Conservation (phyloP, 2,797 vertebrate genomes). For the Melanotaenia boesemani region DNA sequence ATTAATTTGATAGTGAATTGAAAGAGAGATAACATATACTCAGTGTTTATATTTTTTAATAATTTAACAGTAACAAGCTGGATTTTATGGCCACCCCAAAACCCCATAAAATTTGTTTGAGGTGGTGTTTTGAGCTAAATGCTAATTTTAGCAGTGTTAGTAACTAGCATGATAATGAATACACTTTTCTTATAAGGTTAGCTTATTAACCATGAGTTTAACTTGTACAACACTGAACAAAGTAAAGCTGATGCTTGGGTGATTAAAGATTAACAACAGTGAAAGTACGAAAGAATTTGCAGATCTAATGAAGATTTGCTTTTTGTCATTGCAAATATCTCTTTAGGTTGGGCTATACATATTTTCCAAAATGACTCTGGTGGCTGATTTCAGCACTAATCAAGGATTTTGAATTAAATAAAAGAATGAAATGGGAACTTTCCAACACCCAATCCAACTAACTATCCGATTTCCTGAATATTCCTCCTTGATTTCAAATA, state of each 20-base stretch:
- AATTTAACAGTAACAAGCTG: not conserved
- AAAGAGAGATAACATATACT: not conserved
- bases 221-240: not conserved
- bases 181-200: no score
- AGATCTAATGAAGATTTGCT: not conserved
- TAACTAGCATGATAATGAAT: no score
- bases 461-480: constrained; percentile 75
- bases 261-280: not conserved
- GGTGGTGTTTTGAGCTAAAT: no score
- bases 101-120: no score
- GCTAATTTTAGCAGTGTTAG: no score
- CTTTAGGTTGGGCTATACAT: not conserved
- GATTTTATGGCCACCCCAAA: not conserved
- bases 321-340: not conserved
- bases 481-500: constrained; percentile 88
- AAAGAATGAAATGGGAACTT: constrained; percentile 43
- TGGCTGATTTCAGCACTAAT: constrained; percentile 19
- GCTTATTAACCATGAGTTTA: no score
- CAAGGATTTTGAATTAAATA: constrained; percentile 35
- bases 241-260: not conserved
- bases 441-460: constrained; percentile 47
- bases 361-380: not conserved
- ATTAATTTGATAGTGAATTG: not conserved
- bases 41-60: not conserved
- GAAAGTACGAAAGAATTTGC: not conserved